Conservation (phyloP, 2,888 invertebrate species). For the Malthinus seriepunctatus region DNA sequence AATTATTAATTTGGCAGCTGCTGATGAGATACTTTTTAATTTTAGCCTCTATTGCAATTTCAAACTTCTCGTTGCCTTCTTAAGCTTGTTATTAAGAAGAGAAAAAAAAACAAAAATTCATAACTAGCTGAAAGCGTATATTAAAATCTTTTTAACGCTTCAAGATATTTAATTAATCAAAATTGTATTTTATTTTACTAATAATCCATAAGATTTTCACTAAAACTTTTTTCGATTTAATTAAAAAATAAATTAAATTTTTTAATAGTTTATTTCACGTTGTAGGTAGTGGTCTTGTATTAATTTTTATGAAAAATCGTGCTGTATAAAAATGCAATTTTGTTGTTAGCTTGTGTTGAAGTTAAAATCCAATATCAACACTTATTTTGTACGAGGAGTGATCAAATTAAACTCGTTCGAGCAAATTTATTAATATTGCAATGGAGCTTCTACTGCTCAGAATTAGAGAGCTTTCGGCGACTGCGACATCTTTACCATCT, state of each 20-base stretch:
- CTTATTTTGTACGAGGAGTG: too few species aligned
- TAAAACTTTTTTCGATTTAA: not conserved
- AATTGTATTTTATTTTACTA: slow-evolving; percentile 16
- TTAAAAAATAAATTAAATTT: slow-evolving; percentile 1
- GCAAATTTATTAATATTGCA: too few species aligned
- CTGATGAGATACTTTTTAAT: slow-evolving; percentile 19
- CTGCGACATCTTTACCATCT: too few species aligned
- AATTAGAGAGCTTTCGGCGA: too few species aligned
- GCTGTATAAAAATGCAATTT: too few species aligned
- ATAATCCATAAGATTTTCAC: not conserved
- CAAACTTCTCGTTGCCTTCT: slow-evolving; percentile 5
- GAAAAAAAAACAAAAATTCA: slow-evolving; percentile 10
- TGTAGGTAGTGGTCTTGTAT: not conserved
- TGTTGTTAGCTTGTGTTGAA: too few species aligned
- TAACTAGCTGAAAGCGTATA: slow-evolving; percentile 8
- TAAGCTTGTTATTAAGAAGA: slow-evolving; percentile 3
- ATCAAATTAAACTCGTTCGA: too few species aligned
- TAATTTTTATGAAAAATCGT: too few species aligned
- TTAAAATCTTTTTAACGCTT: slow-evolving; percentile 8
- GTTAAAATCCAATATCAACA: too few species aligned
- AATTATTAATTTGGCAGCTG: slow-evolving; percentile 23
- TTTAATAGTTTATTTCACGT: not conserved
- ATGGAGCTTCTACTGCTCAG: too few species aligned
- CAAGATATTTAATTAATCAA: slow-evolving; percentile 20
- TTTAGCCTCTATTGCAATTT: slow-evolving; percentile 14